Evolutionary conservation across 2,113 vertebrate genomes (phyloP), one percentile per base, ranked within the genome.

Genomic region (Eidolon helvum): DNA sequence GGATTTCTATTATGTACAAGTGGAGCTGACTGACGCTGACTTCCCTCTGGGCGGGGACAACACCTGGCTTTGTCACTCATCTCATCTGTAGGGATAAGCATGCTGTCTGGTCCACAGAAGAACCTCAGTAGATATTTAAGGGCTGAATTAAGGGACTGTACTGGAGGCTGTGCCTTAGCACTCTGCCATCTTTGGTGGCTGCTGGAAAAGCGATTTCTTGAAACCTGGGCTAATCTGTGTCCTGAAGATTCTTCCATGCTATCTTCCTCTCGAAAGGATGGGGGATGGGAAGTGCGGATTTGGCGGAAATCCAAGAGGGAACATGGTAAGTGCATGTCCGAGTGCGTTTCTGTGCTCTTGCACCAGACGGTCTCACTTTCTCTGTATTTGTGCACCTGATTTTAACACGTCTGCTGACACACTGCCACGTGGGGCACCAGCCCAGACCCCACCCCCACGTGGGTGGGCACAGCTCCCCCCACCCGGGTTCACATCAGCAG

Each of bases 361-460:
- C 2, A 0, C 30, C 15, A 6, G 18, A 48, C 1, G 14, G 30
- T n/a, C 43, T 30, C 2, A 8, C 12, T 2, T 24, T 28, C 35
- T 8, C 43, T 28, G 50, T 7, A 5, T 22, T 1, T 7, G 0
- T 0, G 2, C 0, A 2, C 5, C 57, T 72, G 43, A 28, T 10
- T 55, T 19, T 24, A 28, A 11, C 26, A 2, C 9, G 0, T 5
- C n/a, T 22, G 0, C 19, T 15, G 26, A 11, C 10, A 18, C 28
- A 21, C 57, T 7, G 10, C 11, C 5, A 7, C 0, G 6, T 0
- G 0, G 7, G 16, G 24, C 24, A 2, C 30, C 2, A 28, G 16
- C 43, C 53, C 45, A 45, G 45, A 10, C 45, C 45, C 45, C 45
- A 10, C 45, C 45, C 45, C 45, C 45, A 10, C 45, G 45, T 45